Base-by-base conservation (phyloP, 2,888 invertebrate genomes). In the Neria commutata region DNA sequence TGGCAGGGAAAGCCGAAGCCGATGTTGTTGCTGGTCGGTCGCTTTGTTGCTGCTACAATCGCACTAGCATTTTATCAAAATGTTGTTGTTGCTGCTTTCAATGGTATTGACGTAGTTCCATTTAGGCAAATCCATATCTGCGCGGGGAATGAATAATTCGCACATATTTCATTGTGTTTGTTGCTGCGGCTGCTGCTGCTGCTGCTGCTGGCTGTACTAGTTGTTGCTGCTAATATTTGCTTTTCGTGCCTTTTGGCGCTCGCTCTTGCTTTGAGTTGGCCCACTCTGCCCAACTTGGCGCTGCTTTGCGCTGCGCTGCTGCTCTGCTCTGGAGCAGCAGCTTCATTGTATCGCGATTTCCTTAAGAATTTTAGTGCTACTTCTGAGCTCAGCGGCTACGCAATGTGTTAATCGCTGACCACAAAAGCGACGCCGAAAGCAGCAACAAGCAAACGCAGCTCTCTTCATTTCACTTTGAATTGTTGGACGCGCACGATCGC, bases 321-420 rank as follows among this genome's bases (percentile, higher is more conserved):
- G 52, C 47, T 54, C 49, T 26, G 49, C 56, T 8, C 45, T 21
- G 37, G 45, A 54, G 33, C 54, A 49, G 21, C 54, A 49, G 50
- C 51, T 46, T 57, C 66, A 66, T 67, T 66, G 63, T 58, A 67
- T 65, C 67, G 67, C 68, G 65, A 58, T 67, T 77, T 73, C 67
- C 71, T 73, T 58, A 70, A 71, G 68, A 74, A 68, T 61, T 69
- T 78, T 63, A 77, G 78, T 77, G 69, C 65, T 47, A 64, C 65
- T 66, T 65, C 67, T 67, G 61, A 71, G 68, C 69, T 76, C 71
- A 65, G 52, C 55, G 66, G 8, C 58, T 37, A 59, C 54, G 57
- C 58, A 66, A 58, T 59, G 61, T 52, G 50, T 52, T 55, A 52
- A 47, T 50, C 26, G 46, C 45, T 16, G 24, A 21, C 14, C n/a